phyloP scores from a whole-genome alignment of 2,797 vertebrate species.

The Agapornis canus region DNA sequence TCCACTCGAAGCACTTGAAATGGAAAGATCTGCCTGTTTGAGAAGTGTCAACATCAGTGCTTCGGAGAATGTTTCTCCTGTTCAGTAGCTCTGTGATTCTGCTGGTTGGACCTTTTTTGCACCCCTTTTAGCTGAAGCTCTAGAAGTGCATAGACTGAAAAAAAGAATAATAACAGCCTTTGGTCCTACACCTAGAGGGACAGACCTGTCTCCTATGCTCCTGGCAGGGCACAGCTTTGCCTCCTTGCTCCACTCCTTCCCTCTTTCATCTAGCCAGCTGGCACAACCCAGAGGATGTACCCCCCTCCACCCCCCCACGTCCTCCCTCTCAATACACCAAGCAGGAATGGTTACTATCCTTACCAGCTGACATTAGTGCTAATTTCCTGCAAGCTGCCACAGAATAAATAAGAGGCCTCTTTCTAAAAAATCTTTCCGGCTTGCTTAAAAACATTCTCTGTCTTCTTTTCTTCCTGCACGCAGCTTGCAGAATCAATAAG shows the following conservation, averaged over 20 bases:
- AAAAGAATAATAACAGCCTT: neutral
- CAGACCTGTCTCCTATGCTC: neutral
- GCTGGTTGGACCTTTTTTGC: neutral
- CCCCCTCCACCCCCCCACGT: neutral
- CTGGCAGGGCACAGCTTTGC: neutral
- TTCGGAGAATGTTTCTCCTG: neutral
- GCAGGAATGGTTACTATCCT: neutral
- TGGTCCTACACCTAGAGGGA: neutral
- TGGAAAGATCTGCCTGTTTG: neutral
- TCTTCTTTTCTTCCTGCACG: conserved; percentile 32
- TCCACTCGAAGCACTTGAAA: neutral
- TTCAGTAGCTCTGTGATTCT: neutral
- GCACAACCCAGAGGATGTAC: neutral
- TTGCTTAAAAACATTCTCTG: conserved; percentile 51
- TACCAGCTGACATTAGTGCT: conserved; percentile 33
- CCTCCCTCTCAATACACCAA: neutral
- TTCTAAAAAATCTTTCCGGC: conserved; percentile 45
- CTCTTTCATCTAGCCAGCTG: neutral
- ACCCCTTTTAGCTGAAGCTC: neutral
- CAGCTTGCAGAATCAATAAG: conserved; percentile 56
- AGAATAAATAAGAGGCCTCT: conserved; percentile 38
- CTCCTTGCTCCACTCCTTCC: neutral
- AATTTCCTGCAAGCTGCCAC: conserved; percentile 48
- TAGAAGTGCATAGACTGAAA: neutral
- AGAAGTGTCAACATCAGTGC: neutral